Evolutionary conservation across 2,888 invertebrate genomes (phyloP), one percentile per base, ranked within the genome.

Genomic region (Drosophila rubida): DNA sequence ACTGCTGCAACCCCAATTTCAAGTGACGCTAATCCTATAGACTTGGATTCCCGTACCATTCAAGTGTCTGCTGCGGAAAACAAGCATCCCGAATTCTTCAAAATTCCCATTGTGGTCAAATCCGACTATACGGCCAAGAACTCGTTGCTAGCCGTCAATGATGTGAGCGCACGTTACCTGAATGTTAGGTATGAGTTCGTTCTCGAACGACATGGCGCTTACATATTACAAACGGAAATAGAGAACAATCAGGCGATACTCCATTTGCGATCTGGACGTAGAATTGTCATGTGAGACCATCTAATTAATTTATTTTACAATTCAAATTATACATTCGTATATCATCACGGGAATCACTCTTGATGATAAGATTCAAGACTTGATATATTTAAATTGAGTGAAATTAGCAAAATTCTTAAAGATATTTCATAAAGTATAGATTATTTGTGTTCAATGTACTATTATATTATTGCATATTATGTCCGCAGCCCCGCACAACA

Each of bases 171-270:
- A 4, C 87, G 89, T 45, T 90, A 78, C 42, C 48, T 89, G 8
- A 84, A 81, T 63, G 76, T 73, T 0, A 80, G 77, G 13, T 88
- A 89, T 68, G 88, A 88, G 4, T 89, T 89, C 30, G 70, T 53
- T 0, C 45, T 89, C 37, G 91, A 91, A 48, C 87, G 88, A 4
- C 60, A 75, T 39, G 78, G 77, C 4, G 67, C 76, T 27, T 61
- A 62, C 32, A 57, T 68, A 1, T n/a, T 67, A 0, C 32, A 42
- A 6, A 14, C 65, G 7, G 49, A 46, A 0, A 5, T 59, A 0
- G 14, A 57, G 1, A 16, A 49, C 7, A 62, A 75, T 41, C 53
- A 77, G 19, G 51, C 44, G 3, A 69, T 80, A 23, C 68, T 77
- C 8, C 74, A 78, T 48, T 89, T 73, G 68, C 77, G 75, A 19